A percentile compares a stretch with the other conserved stretches of the same genome.
phyloP scores from a whole-genome alignment of 2,113 vertebrate genomes.

The Oceanites oceanicus region DNA sequence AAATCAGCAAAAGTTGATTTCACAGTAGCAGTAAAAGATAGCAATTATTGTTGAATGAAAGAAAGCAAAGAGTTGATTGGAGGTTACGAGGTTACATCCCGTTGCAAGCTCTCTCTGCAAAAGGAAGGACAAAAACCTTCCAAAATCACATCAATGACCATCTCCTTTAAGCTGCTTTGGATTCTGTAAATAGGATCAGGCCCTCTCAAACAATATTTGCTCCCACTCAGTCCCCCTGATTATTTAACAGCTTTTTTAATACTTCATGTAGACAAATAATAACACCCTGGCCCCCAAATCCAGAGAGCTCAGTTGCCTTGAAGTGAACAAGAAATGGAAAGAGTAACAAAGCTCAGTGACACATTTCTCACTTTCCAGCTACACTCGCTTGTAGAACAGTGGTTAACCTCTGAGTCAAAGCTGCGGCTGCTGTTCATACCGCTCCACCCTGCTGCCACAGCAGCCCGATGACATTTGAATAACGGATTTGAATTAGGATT shows the following conservation, averaged over 20 bases:
- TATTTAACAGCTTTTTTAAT: neutral
- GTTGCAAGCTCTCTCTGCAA: neutral
- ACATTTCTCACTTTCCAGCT: neutral
- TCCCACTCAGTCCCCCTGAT: neutral
- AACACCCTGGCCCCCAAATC: neutral
- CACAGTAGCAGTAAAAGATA: neutral
- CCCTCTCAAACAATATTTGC: neutral
- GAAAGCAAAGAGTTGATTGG: neutral
- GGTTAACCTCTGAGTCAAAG: conserved; percentile 1
- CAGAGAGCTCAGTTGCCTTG: neutral
- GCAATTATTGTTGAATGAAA: neutral
- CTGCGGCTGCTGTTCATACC: neutral
- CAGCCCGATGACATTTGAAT: neutral
- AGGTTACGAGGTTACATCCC: neutral
- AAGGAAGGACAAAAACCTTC: neutral
- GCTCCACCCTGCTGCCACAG: neutral
- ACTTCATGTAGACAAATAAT: neutral
- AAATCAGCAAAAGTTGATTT: neutral
- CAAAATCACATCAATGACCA: neutral
- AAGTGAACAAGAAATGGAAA: neutral
- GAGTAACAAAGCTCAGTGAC: neutral
- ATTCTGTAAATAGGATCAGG: neutral
- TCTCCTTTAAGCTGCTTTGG: neutral
- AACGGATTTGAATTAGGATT: neutral
- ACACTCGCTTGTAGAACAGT: neutral